Percentiles rank a stretch among this genome's conserved stretches.
Conservation (phyloP, 2,113 vertebrate species). For the Ceuthmochares aereus region DNA sequence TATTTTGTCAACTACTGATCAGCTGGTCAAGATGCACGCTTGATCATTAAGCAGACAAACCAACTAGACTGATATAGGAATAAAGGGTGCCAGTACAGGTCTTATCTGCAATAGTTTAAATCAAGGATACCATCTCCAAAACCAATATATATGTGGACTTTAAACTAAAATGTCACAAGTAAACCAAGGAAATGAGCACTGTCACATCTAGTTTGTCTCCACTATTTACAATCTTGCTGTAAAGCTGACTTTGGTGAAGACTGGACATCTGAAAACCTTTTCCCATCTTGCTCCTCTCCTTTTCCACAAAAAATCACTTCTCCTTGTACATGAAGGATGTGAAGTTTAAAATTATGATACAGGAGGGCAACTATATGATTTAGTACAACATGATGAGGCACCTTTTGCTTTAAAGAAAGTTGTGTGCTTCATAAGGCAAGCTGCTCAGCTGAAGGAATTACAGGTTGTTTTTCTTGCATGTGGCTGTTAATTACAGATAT, state of each 20-base stretch:
- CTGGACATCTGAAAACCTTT: neutral
- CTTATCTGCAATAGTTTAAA: neutral
- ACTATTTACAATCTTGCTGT: neutral
- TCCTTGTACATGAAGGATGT: neutral
- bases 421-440: neutral
- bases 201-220: neutral
- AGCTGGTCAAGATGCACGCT: fast-evolving
- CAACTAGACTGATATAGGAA: neutral
- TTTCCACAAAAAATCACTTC: neutral
- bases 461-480: conserved; percentile 8
- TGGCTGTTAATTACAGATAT: conserved; percentile 30
- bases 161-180: neutral
- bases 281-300: neutral
- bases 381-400: neutral
- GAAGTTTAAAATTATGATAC: neutral
- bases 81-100: neutral
- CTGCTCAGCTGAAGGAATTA: conserved; percentile 15
- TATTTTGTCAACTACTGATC: neutral
- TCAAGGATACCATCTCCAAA: neutral
- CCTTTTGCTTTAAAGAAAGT: neutral
- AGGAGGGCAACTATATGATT: neutral
- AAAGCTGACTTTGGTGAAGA: neutral
- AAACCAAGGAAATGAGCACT: neutral
- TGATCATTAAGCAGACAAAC: neutral
- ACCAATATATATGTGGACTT: neutral